These are phyloP conservation scores for Bungarus multicinctus DNA, from an alignment of 2,113 vertebrate species.

Conservation along the genomic window DNA sequence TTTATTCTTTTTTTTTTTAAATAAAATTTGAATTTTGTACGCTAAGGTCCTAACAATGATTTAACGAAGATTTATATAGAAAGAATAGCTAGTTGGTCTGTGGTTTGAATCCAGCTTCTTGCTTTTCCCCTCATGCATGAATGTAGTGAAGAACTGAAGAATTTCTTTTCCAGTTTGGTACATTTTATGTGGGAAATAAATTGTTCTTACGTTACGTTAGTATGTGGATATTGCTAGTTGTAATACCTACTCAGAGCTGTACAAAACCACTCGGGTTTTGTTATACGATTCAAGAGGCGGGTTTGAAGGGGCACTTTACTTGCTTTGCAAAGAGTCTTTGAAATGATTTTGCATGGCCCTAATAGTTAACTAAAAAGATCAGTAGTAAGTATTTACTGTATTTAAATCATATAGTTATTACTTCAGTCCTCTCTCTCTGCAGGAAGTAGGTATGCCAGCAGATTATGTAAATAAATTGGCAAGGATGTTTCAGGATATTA, in stretches of 20 bases:
- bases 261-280: neutral
- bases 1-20: neutral
- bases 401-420: neutral
- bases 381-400: neutral
- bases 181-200: neutral
- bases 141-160: neutral
- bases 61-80: neutral
- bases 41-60: neutral
- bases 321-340: neutral
- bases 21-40: neutral
- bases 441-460: slow-evolving; percentile 99
- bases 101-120: neutral
- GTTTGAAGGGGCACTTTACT: neutral
- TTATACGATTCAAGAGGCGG: neutral
- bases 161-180: neutral
- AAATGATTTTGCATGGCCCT: neutral
- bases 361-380: neutral
- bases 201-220: neutral
- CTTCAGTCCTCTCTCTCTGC: slow-evolving; percentile 51
- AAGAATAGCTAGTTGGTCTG: neutral
- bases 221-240: neutral
- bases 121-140: neutral
- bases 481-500: slow-evolving; percentile 99
- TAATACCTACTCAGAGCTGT: neutral
- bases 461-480: slow-evolving; percentile 99